Base-by-base conservation (phyloP, 2,797 vertebrate species). In the Poliocrania exsul region DNA sequence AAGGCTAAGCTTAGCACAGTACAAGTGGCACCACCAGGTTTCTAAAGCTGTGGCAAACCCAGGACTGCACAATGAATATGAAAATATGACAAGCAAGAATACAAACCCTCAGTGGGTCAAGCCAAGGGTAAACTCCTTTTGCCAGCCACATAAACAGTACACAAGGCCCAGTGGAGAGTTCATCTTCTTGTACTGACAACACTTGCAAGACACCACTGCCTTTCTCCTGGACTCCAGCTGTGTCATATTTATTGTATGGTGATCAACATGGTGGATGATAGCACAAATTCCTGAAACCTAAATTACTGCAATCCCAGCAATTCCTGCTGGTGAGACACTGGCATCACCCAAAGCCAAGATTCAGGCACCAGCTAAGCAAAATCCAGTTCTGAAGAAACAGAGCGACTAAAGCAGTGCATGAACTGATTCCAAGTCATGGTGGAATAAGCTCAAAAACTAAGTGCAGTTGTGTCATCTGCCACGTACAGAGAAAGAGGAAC, bases 351-450 rank as follows among this genome's bases (percentile, higher is more conserved):
- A 64, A 95, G 65, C 51, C 75, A 88, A 92, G 77, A 86, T 67
- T 75, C 65, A 50, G 42, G 88, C 51, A 92, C 61, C 19, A 37
- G 90, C 66, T 37, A 86, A 12, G 58, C n/a, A 65, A 82, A 91
- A 82, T 92, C 85, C 90, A 95, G 92, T 93, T 96, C 6, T 87
- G 67, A 90, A 92, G 81, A 92, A 89, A 74, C 46, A 95, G 74
- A 75, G 90, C 6, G 17, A 93, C 74, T 81, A 87, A 83, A 81
- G 85, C 16, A 96, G 83, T 10, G 10, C 1, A 1, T 79, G 88
- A 95, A 77, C 73, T 38, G 72, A 88, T 86, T 94, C 94, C 87
- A 92, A 96, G 95, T 91, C 53, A 77, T 81, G 66, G 26, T 80
- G 87, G 86, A 78, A 7, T 44, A 96, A 31, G 66, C 85, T 66